These are phyloP conservation scores for Rhabdophis nuchalis DNA, from an alignment of 2,797 vertebrate species.

Conservation along the genomic window DNA sequence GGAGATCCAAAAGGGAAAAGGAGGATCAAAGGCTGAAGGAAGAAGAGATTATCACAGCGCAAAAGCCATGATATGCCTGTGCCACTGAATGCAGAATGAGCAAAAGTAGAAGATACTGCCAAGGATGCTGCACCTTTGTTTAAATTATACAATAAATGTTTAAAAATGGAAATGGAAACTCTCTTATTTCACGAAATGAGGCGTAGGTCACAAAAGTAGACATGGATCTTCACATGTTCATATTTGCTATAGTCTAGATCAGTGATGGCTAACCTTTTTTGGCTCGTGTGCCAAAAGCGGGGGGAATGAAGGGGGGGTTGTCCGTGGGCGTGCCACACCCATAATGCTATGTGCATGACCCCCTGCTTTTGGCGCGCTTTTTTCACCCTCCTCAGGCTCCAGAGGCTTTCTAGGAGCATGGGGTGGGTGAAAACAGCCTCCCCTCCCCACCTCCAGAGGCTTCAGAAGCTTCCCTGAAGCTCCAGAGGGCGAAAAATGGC, in stretches of 20 bases:
- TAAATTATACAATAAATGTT: not conserved
- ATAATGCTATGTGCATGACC: no score
- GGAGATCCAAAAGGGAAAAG: not conserved
- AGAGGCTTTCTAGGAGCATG: no score
- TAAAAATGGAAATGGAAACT: not conserved
- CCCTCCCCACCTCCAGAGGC: no score
- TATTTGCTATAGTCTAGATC: not conserved
- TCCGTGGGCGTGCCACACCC: no score
- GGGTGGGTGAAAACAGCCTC: no score
- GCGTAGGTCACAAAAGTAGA: not conserved
- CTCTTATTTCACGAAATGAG: not conserved
- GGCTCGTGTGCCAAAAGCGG: no score
- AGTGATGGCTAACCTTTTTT: no score
- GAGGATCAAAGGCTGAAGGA: not conserved
- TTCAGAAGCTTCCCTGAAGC: no score
- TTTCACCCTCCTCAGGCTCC: no score
- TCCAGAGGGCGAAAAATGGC: no score
- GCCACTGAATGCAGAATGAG: not conserved
- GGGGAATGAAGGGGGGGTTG: no score
- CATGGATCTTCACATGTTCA: not conserved
- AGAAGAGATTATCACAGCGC: not conserved
- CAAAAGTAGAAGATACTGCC: not conserved
- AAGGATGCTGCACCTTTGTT: not conserved
- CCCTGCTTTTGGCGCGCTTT: no score
- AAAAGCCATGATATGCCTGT: not conserved